A percentile compares a stretch with the other conserved stretches of the same genome.
phyloP scores from a whole-genome alignment of 2,888 invertebrate genomes.

The Erebia ligea region DNA sequence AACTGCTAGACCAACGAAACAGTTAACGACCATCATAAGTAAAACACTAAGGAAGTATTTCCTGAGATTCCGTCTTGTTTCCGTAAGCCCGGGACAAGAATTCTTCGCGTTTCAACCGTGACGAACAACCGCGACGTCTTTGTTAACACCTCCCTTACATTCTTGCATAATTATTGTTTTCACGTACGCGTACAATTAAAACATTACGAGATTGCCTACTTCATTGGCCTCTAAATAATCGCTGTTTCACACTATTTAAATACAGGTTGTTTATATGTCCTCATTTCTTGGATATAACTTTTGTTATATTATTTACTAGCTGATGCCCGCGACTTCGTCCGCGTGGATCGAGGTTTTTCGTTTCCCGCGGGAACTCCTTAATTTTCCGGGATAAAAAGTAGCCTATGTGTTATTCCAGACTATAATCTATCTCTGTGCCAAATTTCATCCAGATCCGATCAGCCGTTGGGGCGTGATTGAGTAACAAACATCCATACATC shows the following conservation, averaged over 20 bases:
- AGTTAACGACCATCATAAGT: too few relatives aligned
- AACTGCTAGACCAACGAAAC: too few relatives aligned
- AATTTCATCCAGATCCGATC: too few relatives aligned
- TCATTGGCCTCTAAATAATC: constrained; percentile 28
- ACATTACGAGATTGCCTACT: constrained; percentile 27
- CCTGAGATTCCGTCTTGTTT: background rate
- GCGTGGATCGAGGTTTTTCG: too few relatives aligned
- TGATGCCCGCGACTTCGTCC: too few relatives aligned
- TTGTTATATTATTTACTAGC: background rate
- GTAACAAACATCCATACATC: too few relatives aligned
- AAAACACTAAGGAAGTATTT: constrained; percentile 24
- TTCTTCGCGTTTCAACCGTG: constrained; percentile 22
- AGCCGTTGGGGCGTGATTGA: too few relatives aligned
- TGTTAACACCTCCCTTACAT: constrained; percentile 19
- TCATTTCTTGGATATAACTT: background rate
- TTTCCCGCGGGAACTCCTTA: too few relatives aligned
- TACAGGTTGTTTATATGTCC: background rate
- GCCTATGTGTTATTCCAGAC: too few relatives aligned
- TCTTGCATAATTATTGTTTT: constrained; percentile 27
- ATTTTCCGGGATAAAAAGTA: too few relatives aligned
- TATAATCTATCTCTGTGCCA: too few relatives aligned
- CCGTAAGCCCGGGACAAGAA: constrained; percentile 28
- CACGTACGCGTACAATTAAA: constrained; percentile 29
- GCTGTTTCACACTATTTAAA: constrained; percentile 13
- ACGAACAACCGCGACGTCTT: constrained; percentile 24